Conservation (phyloP, 2,113 vertebrate genomes). For the Platanista minor region DNA sequence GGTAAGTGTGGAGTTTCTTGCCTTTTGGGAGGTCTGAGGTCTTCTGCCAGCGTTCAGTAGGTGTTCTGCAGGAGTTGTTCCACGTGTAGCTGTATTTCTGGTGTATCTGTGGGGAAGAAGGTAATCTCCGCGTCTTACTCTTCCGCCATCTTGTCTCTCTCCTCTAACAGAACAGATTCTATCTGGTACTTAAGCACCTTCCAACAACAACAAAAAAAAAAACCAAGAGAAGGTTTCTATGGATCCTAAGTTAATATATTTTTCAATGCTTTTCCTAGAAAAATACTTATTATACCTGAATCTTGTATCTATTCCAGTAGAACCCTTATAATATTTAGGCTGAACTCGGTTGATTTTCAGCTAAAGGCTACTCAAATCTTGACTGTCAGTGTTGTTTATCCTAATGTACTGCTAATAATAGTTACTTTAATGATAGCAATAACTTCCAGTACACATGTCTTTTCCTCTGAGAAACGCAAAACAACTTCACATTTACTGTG, state of each 20-base stretch:
- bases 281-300: not conserved
- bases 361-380: not conserved
- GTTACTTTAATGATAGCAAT: slow-evolving; percentile 20
- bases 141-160: no score
- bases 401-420: slow-evolving; percentile 4
- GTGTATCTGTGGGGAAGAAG: no score
- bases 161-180: no score
- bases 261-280: not conserved
- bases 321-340: not conserved
- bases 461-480: slow-evolving; percentile 33
- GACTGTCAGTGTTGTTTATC: not conserved
- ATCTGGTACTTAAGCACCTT: not conserved
- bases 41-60: no score
- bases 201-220: not conserved
- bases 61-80: no score
- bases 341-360: slow-evolving; percentile 21
- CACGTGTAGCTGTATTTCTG: no score
- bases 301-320: not conserved
- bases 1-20: no score
- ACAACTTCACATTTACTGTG: not conserved
- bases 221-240: not conserved
- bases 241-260: not conserved
- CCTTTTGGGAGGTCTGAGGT: no score
- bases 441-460: slow-evolving; percentile 4
- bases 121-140: no score